A percentile compares a stretch with the other conserved stretches of the same genome.
These are phyloP conservation scores for Myzus persicae DNA, from an alignment of 1,140 invertebrate species.

Conservation along the genomic window DNA sequence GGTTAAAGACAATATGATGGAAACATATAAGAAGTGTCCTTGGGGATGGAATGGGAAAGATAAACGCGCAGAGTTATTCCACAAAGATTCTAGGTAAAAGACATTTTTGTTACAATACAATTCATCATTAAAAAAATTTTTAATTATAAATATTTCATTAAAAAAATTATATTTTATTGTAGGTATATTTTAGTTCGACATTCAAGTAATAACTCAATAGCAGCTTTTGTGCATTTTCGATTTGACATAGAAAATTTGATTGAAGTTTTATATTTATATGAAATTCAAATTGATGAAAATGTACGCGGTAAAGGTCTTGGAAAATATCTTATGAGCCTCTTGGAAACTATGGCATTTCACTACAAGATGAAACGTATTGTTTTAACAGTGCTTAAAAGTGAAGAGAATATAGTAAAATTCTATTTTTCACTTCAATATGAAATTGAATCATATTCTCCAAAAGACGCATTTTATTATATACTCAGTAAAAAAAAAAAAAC, in stretches of 20 bases:
- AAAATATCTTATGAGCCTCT: conserved; percentile 78
- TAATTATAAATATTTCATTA: background rate
- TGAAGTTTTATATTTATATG: conserved; percentile 86
- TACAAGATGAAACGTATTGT: conserved; percentile 81
- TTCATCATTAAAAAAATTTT: background rate
- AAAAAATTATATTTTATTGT: background rate
- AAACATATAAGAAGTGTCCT: conserved; percentile 72
- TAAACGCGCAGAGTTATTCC: conserved; percentile 76
- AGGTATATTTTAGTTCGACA: conserved; percentile 73
- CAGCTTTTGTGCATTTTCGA: conserved; percentile 80
- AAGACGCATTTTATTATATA: conserved; percentile 58
- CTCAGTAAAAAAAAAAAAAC: conserved; percentile 56
- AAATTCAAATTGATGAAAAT: conserved; percentile 77
- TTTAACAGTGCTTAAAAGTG: conserved; percentile 82
- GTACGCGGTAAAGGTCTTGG: conserved; percentile 78
- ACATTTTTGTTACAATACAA: background rate
- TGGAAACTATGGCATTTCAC: conserved; percentile 78
- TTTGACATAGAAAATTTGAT: conserved; percentile 82
- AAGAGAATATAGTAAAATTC: conserved; percentile 73
- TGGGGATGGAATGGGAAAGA: conserved; percentile 78
- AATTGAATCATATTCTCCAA: conserved; percentile 61
- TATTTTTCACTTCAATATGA: conserved; percentile 66
- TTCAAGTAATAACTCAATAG: conserved; percentile 66
- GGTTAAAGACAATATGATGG: conserved; percentile 71
- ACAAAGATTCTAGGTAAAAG: conserved; percentile 70